These are phyloP conservation scores for Apistogramma diplotaenia DNA, from an alignment of 2,113 vertebrate genomes.

Conservation along the genomic window DNA sequence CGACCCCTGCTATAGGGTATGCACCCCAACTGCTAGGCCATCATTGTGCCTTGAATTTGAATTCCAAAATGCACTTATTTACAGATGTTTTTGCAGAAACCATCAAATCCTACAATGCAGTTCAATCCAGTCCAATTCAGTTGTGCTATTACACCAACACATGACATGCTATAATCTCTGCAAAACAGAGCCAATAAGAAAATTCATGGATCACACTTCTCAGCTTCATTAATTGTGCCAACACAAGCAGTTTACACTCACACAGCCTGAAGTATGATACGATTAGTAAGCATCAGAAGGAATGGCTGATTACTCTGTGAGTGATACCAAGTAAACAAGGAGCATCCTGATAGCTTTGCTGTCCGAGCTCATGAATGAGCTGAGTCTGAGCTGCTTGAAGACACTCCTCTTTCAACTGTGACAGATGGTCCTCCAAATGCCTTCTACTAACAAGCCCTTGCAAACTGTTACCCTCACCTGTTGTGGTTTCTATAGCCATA, in stretches of 20 bases:
- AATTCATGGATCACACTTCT: neutral
- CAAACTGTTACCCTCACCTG: neutral
- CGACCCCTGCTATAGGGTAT: neutral
- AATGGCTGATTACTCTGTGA: neutral
- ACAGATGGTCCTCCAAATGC: neutral
- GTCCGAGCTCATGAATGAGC: neutral
- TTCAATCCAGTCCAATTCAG: neutral
- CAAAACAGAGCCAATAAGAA: neutral
- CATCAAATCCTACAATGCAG: neutral
- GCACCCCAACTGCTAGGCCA: neutral
- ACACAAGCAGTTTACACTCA: neutral
- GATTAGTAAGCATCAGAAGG: neutral
- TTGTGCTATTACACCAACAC: neutral
- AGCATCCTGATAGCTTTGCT: neutral
- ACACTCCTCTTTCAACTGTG: neutral
- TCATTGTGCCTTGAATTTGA: neutral
- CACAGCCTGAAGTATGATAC: neutral
- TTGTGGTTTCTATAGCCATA: neutral
- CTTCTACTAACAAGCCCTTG: neutral
- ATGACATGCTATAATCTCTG: neutral
- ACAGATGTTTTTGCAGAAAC: neutral
- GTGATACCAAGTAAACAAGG: neutral
- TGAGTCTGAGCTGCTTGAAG: slow-evolving; percentile 8
- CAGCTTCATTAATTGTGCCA: neutral
- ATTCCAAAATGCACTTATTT: neutral